Base-by-base conservation (phyloP, 2,797 vertebrate species). In the Malurus splendens region DNA sequence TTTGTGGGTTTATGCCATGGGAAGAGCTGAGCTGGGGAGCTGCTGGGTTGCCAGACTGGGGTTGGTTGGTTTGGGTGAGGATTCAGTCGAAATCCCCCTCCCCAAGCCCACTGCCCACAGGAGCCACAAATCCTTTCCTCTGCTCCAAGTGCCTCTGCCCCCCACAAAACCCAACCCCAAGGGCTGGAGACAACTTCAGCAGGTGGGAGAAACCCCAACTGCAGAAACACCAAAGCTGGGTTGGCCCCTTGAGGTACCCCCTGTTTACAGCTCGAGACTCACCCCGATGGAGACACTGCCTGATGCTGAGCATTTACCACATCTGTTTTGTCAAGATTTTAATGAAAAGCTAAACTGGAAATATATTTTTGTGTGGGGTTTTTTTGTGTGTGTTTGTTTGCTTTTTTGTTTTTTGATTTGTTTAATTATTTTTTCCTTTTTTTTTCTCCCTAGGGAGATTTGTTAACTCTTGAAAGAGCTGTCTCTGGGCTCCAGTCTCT, bases 31-130 rank as follows among this genome's bases (percentile, higher is more conserved):
- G 22, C 36, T 3, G 1, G 18, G 30, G 30, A 25, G 12, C 16
- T 7, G 33, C 33, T 84, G 64, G 18, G 41, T 56, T n/a, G 13
- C 10, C 10, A 50, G 56, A 5, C 1, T 1, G 6, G 6, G 45
- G 5, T 7, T 4, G 2, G 4, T 4, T 32, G 10, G 12, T 61
- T 12, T 23, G 45, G 18, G 36, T 18, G 39, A 62, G 32, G 1
- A 8, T 36, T 39, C 16, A 16, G 9, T 1, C 1, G 13, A 59
- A 75, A 59, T 33, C 14, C 2, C n/a, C 27, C 39, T 67, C n/a
- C 73, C 50, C 20, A 0, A 4, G 9, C 36, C 57, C 30, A 2
- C 32, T 28, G 24, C 20, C n/a, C 2, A 2, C 0, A 15, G 41
- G 3, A 66, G 10, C 32, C 52, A 19, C 30, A 11, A n/a, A 57